phyloP scores from a whole-genome alignment of 92 coral and sea anemone species.

The Porites divaricata region DNA sequence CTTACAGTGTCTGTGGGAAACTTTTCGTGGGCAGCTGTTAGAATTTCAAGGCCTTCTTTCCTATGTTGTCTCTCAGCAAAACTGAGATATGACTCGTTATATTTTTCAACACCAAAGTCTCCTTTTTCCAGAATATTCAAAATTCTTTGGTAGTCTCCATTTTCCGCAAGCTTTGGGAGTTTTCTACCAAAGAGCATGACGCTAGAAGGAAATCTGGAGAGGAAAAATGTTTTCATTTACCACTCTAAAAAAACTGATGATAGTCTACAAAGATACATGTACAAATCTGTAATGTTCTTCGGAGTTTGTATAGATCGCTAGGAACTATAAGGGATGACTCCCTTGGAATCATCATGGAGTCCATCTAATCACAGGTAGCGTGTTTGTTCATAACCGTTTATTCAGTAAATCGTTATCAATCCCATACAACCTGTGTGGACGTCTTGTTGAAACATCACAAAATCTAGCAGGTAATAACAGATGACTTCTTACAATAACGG shows the following conservation, averaged over 20 bases:
- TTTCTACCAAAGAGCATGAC: slow-evolving; percentile 77
- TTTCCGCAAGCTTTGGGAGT: slow-evolving; percentile 55
- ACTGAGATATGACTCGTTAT: slow-evolving; percentile 77
- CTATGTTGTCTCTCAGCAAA: slow-evolving; percentile 74
- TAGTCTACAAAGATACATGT: too few relatives aligned
- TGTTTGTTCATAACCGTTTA: too few relatives aligned
- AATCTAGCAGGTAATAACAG: neutral
- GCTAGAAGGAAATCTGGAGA: slow-evolving; percentile 79
- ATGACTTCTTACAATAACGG: too few relatives aligned
- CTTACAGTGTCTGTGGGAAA: slow-evolving; percentile 81
- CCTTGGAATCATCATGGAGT: too few relatives aligned
- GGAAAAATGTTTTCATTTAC: neutral
- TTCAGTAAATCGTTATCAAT: too few relatives aligned
- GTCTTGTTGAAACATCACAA: too few relatives aligned
- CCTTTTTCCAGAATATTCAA: slow-evolving; percentile 70
- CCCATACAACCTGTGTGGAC: too few relatives aligned
- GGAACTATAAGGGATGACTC: too few relatives aligned
- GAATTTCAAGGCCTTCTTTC: slow-evolving; percentile 68
- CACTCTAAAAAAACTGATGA: too few relatives aligned
- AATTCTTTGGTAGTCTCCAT: slow-evolving; percentile 68
- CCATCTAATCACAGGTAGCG: too few relatives aligned
- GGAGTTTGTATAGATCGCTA: too few relatives aligned
- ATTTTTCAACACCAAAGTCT: slow-evolving; percentile 66
- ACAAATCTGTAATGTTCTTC: too few relatives aligned
- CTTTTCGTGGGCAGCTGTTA: slow-evolving; percentile 65